Evolutionary conservation across 2,888 invertebrate species (phyloP), one percentile per base, ranked within the genome.

Genomic region (Toxonevra muliebris): DNA sequence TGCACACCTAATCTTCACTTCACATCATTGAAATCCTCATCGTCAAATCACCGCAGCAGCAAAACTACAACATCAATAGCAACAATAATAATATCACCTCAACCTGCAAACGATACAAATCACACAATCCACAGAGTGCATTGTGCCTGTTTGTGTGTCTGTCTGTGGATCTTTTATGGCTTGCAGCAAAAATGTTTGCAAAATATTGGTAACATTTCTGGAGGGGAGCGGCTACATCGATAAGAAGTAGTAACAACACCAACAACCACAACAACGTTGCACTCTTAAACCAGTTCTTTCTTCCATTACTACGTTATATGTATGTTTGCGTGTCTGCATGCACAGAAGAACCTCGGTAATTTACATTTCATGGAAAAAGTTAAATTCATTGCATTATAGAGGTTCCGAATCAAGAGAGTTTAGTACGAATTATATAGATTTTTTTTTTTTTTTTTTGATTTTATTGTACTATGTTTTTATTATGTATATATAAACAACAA

Each of bases 81-180:
- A 64, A 61, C 59, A 64, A 66, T 74, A 45, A 40, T 61, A 61
- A 15, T 10, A 41, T 11, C 72, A 75, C 73, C 55, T 54, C 43
- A 58, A 62, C 66, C 75, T 75, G 76, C 76, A 77, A 78, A 71
- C 74, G 76, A 77, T 78, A 76, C 78, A 78, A 78, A 78, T 76
- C 77, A 76, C 76, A 76, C 73, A 68, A 74, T 74, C 74, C 76
- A 61, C 75, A 48, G 15, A 30, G 30, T 19, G 19, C 17, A 17
- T 9, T 10, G 17, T 19, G n/a, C 52, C 15, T 19, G 30, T 30
- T 11, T 19, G 50, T 48, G 9, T n/a, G 19, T 30, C 41, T 74
- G 30, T 30, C 30, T 30, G 30, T 30, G 30, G 30, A 71, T 71
- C 71, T 79, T 78, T 76, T 79, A 78, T 78, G 78, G 78, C 78